These are phyloP conservation scores for Alentia gelatinosa DNA, from an alignment of 2,888 invertebrate genomes.

Conservation along the genomic window DNA sequence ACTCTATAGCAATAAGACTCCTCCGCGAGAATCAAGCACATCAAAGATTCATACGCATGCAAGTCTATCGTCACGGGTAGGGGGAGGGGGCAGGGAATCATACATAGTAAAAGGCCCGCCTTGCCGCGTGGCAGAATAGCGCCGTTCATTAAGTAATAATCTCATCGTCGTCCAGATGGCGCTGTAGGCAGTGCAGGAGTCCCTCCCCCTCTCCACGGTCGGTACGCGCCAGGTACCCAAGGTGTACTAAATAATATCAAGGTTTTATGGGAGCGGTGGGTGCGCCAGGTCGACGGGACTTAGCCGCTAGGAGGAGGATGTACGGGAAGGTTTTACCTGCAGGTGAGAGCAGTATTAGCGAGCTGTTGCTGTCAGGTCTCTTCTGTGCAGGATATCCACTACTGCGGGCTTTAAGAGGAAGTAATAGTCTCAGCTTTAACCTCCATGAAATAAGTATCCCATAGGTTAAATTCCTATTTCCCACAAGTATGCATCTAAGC, in stretches of 20 bases:
- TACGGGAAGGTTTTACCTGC: too few species aligned
- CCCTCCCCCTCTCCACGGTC: too few species aligned
- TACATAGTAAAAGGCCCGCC: background rate
- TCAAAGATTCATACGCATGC: conserved; percentile 1
- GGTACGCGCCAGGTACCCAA: background rate
- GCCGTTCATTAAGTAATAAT: background rate
- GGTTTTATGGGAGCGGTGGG: background rate
- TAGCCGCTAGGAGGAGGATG: too few species aligned
- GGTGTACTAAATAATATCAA: background rate
- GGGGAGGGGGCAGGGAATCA: background rate
- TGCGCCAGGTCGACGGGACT: too few species aligned
- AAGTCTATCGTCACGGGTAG: background rate
- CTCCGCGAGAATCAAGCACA: background rate
- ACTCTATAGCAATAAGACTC: background rate
- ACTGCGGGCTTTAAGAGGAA: too few species aligned
- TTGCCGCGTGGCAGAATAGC: background rate
- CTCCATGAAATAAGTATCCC: too few species aligned
- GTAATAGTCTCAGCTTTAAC: too few species aligned
- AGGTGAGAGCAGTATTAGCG: too few species aligned
- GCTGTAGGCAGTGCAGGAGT: background rate
- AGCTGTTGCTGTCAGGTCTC: too few species aligned
- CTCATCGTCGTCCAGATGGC: background rate
- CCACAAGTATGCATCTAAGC: too few species aligned
- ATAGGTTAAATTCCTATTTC: too few species aligned
- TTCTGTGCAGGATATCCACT: too few species aligned